Conservation (phyloP, 2,113 vertebrate genomes). For the Pelecanoides urinatrix region DNA sequence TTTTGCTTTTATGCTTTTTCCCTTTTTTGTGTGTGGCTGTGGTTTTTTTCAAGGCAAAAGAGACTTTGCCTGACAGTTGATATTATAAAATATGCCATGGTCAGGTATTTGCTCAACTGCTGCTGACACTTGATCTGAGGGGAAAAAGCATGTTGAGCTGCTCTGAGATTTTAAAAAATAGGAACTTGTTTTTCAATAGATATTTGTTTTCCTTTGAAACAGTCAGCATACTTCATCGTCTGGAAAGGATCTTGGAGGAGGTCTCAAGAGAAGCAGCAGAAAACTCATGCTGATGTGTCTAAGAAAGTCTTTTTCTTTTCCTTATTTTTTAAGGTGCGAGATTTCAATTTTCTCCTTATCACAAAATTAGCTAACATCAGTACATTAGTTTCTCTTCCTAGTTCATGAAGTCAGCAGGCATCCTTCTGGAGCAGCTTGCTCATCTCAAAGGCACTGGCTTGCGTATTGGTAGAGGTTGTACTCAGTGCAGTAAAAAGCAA, state of each 20-base stretch:
- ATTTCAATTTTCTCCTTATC: not conserved
- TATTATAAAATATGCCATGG: not conserved
- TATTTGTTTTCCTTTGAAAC: not conserved
- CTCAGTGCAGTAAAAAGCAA: not conserved
- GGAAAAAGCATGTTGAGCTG: not conserved
- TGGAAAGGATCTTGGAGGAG: not conserved
- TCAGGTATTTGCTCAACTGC: not conserved
- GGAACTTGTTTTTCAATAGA: not conserved
- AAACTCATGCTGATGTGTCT: not conserved
- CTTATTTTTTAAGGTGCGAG: not conserved
- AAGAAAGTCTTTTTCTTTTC: not conserved
- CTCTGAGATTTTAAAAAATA: not conserved
- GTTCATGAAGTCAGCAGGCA: not conserved
- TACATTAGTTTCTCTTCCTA: not conserved
- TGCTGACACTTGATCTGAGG: not conserved
- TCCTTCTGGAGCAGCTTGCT: not conserved
- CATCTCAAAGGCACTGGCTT: not conserved
- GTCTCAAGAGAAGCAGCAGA: not conserved
- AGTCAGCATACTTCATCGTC: not conserved
- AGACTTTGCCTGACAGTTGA: slow-evolving; percentile 1
- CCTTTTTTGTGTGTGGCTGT: accelerated
- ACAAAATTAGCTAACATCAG: not conserved
- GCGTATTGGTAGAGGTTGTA: accelerated
- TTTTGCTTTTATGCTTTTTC: not conserved
- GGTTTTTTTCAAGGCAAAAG: not conserved